Base-by-base conservation (phyloP, 2,888 invertebrate species). In the Apamea epomidion region DNA sequence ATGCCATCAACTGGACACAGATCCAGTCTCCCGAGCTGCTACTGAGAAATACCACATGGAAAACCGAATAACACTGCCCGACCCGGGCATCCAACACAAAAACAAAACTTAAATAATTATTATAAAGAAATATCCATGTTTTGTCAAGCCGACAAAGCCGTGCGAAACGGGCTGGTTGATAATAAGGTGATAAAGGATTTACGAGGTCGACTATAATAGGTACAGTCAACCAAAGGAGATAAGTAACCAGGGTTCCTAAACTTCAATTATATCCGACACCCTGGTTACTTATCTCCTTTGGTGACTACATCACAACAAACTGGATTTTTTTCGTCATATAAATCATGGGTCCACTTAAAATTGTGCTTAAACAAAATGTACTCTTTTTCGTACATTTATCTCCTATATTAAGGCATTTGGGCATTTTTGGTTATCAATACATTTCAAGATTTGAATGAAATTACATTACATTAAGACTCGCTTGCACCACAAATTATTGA, bases 381-480 rank as follows among this genome's bases (percentile, higher is more conserved):
- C 82, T 81, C 21, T 25, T 72, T 72, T 37, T 65, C 45, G 79
- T 86, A 70, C 69, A 77, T 12, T 74, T 86, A 83, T 48, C 16
- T 87, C 69, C 81, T 87, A 81, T 37, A 12, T 74, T 87, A 87
- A 86, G 87, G 87, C 84, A 87, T 87, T 81, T 70, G 87, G 87
- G 84, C 45, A 87, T 81, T 72, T 83, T 85, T 82, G 84, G 80
- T 72, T 78, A 76, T 64, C 62, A 77, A 64, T 73, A 85, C 37
- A 84, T 79, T 70, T 83, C 69, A 74, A 84, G 70, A 67, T 62
- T 80, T 54, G 42, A 45, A 72, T 25, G 45, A 21, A n/a, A 14
- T 32, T n/a, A n/a, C 2, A 45, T 54, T n/a, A 25, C 8, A 45
- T 65, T 32, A 71, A 5, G 25, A 25, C 51, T 0, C 6, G 10